Evolutionary conservation across 1,140 invertebrate species (phyloP), one percentile per base, ranked within the genome.

Genomic region (Uloborus diversus): DNA sequence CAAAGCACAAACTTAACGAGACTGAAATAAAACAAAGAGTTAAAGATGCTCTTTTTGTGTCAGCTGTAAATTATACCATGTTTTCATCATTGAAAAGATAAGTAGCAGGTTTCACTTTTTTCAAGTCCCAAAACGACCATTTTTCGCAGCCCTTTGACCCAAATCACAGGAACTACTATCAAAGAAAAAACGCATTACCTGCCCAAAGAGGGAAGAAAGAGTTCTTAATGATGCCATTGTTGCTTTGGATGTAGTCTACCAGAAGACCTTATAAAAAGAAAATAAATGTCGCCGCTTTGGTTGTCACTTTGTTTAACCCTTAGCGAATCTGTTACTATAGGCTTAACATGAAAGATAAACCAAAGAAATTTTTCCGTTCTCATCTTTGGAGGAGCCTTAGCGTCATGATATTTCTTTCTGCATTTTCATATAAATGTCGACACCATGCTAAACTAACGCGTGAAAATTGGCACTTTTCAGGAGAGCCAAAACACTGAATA

Each of bases 81-180:
- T 66, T 65, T 33, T 62, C 57, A 66, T 42, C 62, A 78, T 23
- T 65, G 73, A 78, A 78, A 78, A 78, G 73, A 78, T 78, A 78
- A 78, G 62, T 78, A 35, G 49, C 32, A 76, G 62, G 62, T 66
- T 78, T 78, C 62, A 37, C 62, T 78, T 78, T 65, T 73, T 78
- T 75, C 59, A 23, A 23, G n/a, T 20, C 2, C 23, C 27, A 30
- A 65, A 25, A 51, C 17, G 35, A 33, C 66, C 47, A 64, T 30
- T 70, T 53, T 30, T 57, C 25, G 28, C 32, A 78, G 62, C 73
- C 62, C 35, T 66, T 78, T 66, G 73, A 76, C 71, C 71, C 47
- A 76, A 65, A 75, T 62, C 70, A 27, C 51, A 17, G 30, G 25
- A 42, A 25, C 69, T 61, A 17, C 37, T 9, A 17, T 23, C 42